These are phyloP conservation scores for Iguana delicatissima DNA, from an alignment of 2,797 vertebrate species.

Conservation along the genomic window DNA sequence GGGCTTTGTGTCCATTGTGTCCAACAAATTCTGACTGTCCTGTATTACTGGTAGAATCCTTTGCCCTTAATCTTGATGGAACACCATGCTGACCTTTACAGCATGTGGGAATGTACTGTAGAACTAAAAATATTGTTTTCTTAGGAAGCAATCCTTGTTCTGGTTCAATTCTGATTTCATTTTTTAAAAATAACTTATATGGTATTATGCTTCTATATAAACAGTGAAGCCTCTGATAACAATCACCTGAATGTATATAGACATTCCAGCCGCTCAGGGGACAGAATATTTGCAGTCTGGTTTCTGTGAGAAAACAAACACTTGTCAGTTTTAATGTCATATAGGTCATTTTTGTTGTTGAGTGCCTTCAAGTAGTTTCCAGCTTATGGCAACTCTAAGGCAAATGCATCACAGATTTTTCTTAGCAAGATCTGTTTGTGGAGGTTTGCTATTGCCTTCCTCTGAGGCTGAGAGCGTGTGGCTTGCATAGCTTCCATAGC, in stretches of 20 bases:
- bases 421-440: too few species aligned
- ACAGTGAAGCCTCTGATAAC: neutral
- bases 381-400: too few species aligned
- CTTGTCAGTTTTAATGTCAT: neutral
- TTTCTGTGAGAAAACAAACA: neutral
- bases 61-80: neutral
- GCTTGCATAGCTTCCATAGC: too few species aligned
- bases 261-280: neutral
- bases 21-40: neutral
- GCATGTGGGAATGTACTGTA: neutral
- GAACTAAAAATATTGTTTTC: neutral
- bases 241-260: neutral
- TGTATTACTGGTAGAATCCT: neutral
- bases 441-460: too few species aligned
- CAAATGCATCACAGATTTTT: too few species aligned
- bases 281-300: neutral
- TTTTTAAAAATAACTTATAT: neutral
- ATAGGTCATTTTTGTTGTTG: too few species aligned
- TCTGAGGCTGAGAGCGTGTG: too few species aligned
- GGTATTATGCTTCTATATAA: neutral
- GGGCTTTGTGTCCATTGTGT: neutral
- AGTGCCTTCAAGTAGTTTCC: too few species aligned
- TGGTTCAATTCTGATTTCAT: conserved; percentile 2
- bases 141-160: neutral
- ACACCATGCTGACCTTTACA: neutral